Conservation (phyloP, 2,113 vertebrate species). For the Piliocolobus tephrosceles region DNA sequence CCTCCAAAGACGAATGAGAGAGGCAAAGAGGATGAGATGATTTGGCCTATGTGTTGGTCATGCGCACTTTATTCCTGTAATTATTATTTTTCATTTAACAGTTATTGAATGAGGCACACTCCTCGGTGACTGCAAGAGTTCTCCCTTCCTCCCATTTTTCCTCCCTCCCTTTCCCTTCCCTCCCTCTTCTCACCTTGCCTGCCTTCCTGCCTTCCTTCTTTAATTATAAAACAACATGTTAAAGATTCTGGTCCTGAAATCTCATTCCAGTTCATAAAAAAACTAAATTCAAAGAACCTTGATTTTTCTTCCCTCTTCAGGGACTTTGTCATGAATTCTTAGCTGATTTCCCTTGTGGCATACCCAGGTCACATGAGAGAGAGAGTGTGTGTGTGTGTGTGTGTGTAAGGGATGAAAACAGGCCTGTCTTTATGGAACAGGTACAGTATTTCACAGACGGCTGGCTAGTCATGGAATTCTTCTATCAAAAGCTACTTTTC, state of each 20-base stretch:
- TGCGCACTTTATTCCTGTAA: not conserved
- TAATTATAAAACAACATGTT: constrained; percentile 49
- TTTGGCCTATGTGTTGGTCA: not conserved
- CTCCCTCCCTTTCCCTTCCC: not conserved
- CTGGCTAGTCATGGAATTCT: constrained; percentile 77
- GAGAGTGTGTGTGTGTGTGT: too few species aligned
- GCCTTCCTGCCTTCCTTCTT: not conserved
- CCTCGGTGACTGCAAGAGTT: not conserved
- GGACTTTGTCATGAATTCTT: constrained; percentile 44
- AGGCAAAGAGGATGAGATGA: not conserved
- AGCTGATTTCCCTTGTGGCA: constrained; percentile 63
- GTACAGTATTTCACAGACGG: constrained; percentile 77
- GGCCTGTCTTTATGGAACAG: constrained; percentile 59
- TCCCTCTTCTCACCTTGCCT: not conserved
- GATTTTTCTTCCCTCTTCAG: not conserved
- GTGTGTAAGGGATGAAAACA: not conserved
- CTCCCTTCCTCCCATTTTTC: not conserved
- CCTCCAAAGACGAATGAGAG: not conserved
- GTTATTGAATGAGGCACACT: not conserved
- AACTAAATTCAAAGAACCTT: constrained; percentile 42
- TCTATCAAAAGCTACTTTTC: constrained; percentile 70
- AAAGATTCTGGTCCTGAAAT: constrained; percentile 35
- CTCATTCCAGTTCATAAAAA: constrained; percentile 50
- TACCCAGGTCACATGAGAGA: not conserved
- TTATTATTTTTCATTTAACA: not conserved